phyloP scores from a whole-genome alignment of 2,113 vertebrate genomes.

The Echinops telfairi region DNA sequence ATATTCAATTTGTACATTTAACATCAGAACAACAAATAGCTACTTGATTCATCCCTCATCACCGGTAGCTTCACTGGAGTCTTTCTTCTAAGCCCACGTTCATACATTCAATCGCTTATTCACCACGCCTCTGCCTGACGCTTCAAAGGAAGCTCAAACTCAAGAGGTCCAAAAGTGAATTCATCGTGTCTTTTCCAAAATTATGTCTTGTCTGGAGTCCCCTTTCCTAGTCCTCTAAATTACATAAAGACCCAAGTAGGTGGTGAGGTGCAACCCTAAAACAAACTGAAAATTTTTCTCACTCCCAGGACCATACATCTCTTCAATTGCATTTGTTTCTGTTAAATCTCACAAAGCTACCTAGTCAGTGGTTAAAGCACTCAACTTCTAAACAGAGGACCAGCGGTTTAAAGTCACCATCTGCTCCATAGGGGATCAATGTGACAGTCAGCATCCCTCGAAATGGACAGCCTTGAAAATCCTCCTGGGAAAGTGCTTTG shows the following conservation, averaged over 20 bases:
- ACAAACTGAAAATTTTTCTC: not conserved
- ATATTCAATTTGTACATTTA: too few relatives aligned
- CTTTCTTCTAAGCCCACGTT: not conserved
- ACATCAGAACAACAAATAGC: too few relatives aligned
- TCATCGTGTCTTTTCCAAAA: not conserved
- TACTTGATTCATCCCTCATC: too few relatives aligned
- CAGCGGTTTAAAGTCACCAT: too few relatives aligned
- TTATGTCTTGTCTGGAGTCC: not conserved
- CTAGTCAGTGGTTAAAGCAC: not conserved
- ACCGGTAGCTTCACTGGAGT: not conserved
- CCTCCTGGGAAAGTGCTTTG: too few relatives aligned
- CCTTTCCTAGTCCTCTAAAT: not conserved
- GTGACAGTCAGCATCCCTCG: too few relatives aligned
- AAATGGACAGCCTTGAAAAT: too few relatives aligned
- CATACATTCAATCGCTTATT: not conserved
- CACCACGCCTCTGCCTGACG: not conserved
- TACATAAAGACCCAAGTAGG: not conserved
- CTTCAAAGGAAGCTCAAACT: conserved; percentile 3
- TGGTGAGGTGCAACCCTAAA: not conserved
- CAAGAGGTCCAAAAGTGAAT: conserved; percentile 15
- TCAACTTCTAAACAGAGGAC: too few relatives aligned
- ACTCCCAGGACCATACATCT: not conserved
- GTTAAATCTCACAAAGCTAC: not conserved
- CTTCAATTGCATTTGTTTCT: not conserved
- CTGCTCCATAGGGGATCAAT: too few relatives aligned